Percentiles rank a stretch among this genome's conserved stretches.
Evolutionary conservation across 2,888 invertebrate genomes (phyloP).

Genomic region (Muschampia plurimacula): DNA sequence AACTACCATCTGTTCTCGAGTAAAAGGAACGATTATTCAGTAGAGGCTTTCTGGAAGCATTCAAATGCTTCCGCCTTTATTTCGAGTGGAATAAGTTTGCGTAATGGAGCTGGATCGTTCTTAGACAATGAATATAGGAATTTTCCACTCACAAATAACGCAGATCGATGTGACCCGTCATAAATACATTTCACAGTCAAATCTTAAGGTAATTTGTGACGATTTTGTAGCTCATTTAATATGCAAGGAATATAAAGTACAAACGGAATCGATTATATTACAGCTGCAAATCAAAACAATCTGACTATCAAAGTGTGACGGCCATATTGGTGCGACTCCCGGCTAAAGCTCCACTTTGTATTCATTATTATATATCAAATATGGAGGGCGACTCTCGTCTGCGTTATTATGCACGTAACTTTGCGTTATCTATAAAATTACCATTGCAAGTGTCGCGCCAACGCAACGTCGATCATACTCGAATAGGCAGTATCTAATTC

Average conservation of each 20-base stretch:
- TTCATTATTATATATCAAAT: slow-evolving; percentile 62
- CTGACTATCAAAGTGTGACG: slow-evolving; percentile 70
- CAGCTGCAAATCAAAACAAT: slow-evolving; percentile 72
- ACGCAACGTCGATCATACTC: slow-evolving; percentile 39
- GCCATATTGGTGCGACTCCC: slow-evolving; percentile 47
- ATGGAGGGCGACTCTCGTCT: slow-evolving; percentile 55
- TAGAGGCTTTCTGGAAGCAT: slow-evolving; percentile 15
- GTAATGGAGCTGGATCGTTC: slow-evolving; percentile 28
- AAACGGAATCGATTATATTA: slow-evolving; percentile 62
- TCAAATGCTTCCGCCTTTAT: slow-evolving; percentile 23
- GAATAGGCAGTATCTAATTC: slow-evolving; percentile 22
- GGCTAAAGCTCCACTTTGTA: slow-evolving; percentile 52
- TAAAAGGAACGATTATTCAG: slow-evolving; percentile 26
- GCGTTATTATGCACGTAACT: slow-evolving; percentile 69
- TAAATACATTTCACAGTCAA: slow-evolving; percentile 83
- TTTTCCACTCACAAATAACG: slow-evolving; percentile 68
- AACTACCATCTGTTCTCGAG: slow-evolving; percentile 31
- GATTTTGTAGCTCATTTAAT: slow-evolving; percentile 83
- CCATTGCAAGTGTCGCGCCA: slow-evolving; percentile 59
- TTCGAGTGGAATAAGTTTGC: slow-evolving; percentile 28
- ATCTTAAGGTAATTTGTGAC: slow-evolving; percentile 83
- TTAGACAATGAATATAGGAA: slow-evolving; percentile 50
- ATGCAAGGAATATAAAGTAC: slow-evolving; percentile 84
- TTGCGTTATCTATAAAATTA: slow-evolving; percentile 73
- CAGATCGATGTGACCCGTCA: slow-evolving; percentile 56